Conservation (phyloP, 2,113 vertebrate genomes). For the Halichoerus grypus region DNA sequence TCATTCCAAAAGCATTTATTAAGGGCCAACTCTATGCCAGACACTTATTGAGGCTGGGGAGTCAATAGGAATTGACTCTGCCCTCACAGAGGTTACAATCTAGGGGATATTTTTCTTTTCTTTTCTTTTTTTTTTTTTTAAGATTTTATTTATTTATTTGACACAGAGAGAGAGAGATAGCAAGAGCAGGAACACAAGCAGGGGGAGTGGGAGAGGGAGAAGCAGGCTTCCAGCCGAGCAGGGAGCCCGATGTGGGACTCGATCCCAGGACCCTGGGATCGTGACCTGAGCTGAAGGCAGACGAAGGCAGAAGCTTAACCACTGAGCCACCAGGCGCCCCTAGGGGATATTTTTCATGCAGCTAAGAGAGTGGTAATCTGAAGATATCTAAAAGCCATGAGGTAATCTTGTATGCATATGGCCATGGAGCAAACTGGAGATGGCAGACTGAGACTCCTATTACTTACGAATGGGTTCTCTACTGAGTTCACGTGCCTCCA, state of each 20-base stretch:
- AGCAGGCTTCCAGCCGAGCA: too few relatives aligned
- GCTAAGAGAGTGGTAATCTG: neutral
- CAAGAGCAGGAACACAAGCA: too few relatives aligned
- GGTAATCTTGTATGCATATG: neutral
- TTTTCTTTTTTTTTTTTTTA: too few relatives aligned
- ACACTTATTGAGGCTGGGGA: neutral
- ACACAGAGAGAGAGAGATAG: too few relatives aligned
- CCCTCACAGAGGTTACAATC: neutral
- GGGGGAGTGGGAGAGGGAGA: too few relatives aligned
- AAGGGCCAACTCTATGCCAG: neutral
- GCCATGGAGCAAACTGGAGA: neutral
- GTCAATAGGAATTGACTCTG: neutral
- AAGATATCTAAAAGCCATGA: neutral
- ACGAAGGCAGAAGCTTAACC: too few relatives aligned
- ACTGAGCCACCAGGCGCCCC: too few relatives aligned
- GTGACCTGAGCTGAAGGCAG: too few relatives aligned
- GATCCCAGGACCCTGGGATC: too few relatives aligned
- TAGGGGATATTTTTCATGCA: neutral
- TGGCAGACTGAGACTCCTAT: neutral
- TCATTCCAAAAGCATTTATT: neutral
- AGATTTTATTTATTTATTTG: too few relatives aligned
- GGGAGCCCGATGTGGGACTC: too few relatives aligned
- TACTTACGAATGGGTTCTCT: neutral
- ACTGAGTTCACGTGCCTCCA: neutral
- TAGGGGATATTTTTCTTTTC: neutral